phyloP scores from a whole-genome alignment of 2,113 vertebrate genomes.

The Sorex fumeus region DNA sequence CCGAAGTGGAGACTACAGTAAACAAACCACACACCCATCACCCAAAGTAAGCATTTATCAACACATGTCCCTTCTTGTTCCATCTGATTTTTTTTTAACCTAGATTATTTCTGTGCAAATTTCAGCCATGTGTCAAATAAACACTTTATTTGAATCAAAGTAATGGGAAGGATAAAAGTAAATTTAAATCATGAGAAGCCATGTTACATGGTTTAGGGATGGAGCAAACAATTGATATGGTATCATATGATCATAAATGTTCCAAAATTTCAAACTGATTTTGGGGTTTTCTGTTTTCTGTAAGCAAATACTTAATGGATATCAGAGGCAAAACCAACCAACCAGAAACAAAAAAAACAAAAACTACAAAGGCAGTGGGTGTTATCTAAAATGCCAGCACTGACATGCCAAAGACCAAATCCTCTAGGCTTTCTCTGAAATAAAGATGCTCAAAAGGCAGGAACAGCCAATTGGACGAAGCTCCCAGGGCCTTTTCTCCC shows the following conservation, averaged over 20 bases:
- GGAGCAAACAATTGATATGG: neutral
- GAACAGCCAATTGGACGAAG: neutral
- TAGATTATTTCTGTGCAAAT: conserved; percentile 29
- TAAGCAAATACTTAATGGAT: neutral
- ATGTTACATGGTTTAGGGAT: neutral
- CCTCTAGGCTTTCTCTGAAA: neutral
- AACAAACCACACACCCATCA: neutral
- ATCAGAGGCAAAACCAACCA: neutral
- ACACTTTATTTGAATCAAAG: neutral
- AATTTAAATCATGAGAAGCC: conserved; percentile 44
- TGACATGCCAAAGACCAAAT: neutral
- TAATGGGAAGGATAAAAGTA: conserved; percentile 14
- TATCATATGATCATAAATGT: neutral
- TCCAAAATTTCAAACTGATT: neutral
- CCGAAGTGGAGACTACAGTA: neutral
- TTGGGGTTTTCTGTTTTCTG: neutral
- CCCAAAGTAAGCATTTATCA: neutral
- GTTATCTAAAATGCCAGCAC: neutral
- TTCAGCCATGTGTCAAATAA: conserved; percentile 10
- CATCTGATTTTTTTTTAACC: neutral
- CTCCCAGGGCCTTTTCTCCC: neutral
- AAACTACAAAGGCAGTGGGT: neutral
- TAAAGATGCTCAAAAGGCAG: neutral
- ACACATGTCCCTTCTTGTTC: neutral
- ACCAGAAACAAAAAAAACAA: no score